Evolutionary conservation across 2,888 invertebrate species (phyloP), one percentile per base, ranked within the genome.

Genomic region (Cryptocephalus moraei): DNA sequence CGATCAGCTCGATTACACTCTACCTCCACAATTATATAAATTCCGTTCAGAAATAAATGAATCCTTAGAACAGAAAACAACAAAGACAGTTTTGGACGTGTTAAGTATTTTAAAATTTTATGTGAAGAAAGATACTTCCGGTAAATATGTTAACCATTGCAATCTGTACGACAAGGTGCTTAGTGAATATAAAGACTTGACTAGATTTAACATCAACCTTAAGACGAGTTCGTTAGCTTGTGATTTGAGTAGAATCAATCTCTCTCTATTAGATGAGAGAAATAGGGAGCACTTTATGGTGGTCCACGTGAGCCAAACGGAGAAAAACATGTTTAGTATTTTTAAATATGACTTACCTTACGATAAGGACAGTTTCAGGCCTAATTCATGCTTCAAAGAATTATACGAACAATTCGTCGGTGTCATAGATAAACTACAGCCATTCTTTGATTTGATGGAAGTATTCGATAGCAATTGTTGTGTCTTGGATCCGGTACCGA

Each of bases 401-500:
- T 44, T 69, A 2, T 67, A 64, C 49, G 62, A 66, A 33, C 56
- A 61, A 38, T 68, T 65, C 51, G 39, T 62, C 9, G 51, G 44
- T 1, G 44, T 56, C 9, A 49, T 72, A 9, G 63, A 66, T 12
- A 48, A 47, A 6, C 51, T 71, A 41, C 69, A 71, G 46, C 56
- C 56, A 8, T 69, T 68, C 56, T 73, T 74, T 58, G 59, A 70
- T 52, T 50, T 65, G 10, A 66, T 74, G 67, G 71, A 71, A 41
- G 60, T 59, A 12, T 54, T 74, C 13, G 73, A 73, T 62, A 46
- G 31, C 12, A 58, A 56, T 44, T 67, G 68, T 54, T 66, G 65
- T 56, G 64, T 74, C 43, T 54, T 74, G 40, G 73, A 74, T 58
- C 74, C 73, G 8, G 61, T 63, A 44, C 56, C 58, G 10, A 68